Base-by-base conservation (phyloP, 2,888 invertebrate genomes). In the Clepsis dumicolana region DNA sequence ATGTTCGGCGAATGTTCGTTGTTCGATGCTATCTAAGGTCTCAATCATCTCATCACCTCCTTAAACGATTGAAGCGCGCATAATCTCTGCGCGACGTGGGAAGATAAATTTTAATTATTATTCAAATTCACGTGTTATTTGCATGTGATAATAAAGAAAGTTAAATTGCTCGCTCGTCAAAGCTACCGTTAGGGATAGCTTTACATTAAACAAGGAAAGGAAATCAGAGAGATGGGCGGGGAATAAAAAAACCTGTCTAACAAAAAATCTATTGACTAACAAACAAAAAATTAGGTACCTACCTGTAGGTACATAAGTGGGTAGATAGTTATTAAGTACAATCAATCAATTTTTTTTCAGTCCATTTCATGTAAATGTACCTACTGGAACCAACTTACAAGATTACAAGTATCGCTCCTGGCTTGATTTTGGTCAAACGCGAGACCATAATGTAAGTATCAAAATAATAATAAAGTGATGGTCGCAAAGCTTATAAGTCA, bases 71-170 rank as follows among this genome's bases (percentile, higher is more conserved):
- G 38, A 63, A 41, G 18, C n/a, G 35, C 27, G 25, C 63, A 27
- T 63, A 27, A 41, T 59, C 50, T 52, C 29, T 12, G 35, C 63
- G 29, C 24, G 27, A 41, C 41, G 41, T 54, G n/a, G 41, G 14
- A 35, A 52, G 57, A 63, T 67, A 62, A 25, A 53, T 59, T 59
- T 48, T 57, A 63, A 68, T 68, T 68, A 68, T 24, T 59, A 59
- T 68, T 68, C 57, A 68, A 59, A 59, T 64, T 68, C 14, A 68
- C 63, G 52, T 64, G 44, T 63, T 53, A 63, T 70, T 70, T 60
- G 67, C 70, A 67, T 70, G 70, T 70, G 53, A 70, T 70, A 70
- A 70, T 70, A 62, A 64, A 67, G 70, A 67, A 70, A 70, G 70
- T 70, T 70, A 67, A 70, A 70, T 70, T 70, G 64, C 29, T 16